These are phyloP conservation scores for Plectrocnemia conspersa DNA, from an alignment of 1,140 invertebrate genomes.

Conservation along the genomic window DNA sequence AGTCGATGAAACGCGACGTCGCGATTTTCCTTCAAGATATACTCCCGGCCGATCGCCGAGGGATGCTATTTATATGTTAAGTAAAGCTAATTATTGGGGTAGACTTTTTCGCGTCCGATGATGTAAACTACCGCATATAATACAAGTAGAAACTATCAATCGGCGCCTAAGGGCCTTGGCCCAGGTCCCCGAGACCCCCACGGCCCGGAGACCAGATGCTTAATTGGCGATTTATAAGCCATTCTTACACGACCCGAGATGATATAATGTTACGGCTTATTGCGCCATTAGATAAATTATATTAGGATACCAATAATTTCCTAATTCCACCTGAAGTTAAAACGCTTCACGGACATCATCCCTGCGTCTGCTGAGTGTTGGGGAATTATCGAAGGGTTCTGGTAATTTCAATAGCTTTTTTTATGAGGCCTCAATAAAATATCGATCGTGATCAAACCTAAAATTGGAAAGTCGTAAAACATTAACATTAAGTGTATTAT, in stretches of 20 bases:
- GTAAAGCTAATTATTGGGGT: constrained; percentile 1
- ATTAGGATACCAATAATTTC: constrained; percentile 34
- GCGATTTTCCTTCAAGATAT: background rate
- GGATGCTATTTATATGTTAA: constrained; percentile 6
- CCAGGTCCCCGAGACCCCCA: constrained; percentile 7
- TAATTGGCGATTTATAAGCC: constrained; percentile 37
- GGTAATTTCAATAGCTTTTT: too few species aligned
- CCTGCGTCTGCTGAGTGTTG: background rate
- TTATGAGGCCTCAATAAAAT: too few species aligned
- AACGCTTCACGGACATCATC: constrained; percentile 16
- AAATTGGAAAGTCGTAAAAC: too few species aligned
- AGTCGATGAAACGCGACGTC: background rate
- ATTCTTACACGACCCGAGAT: constrained; percentile 34
- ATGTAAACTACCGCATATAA: constrained; percentile 8
- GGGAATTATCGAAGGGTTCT: constrained; percentile 12
- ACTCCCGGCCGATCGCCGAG: background rate
- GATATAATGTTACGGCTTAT: constrained; percentile 36
- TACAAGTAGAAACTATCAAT: constrained; percentile 17
- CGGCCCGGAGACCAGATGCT: constrained; percentile 32
- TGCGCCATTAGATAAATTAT: constrained; percentile 36
- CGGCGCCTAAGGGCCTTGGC: constrained; percentile 3
- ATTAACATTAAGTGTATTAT: too few species aligned
- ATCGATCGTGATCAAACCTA: too few species aligned
- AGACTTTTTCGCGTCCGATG: background rate
- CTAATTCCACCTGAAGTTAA: constrained; percentile 30